A percentile compares a stretch with the other conserved stretches of the same genome.
Evolutionary conservation across 2,797 vertebrate species (phyloP).

Genomic region (Siniperca undulata): DNA sequence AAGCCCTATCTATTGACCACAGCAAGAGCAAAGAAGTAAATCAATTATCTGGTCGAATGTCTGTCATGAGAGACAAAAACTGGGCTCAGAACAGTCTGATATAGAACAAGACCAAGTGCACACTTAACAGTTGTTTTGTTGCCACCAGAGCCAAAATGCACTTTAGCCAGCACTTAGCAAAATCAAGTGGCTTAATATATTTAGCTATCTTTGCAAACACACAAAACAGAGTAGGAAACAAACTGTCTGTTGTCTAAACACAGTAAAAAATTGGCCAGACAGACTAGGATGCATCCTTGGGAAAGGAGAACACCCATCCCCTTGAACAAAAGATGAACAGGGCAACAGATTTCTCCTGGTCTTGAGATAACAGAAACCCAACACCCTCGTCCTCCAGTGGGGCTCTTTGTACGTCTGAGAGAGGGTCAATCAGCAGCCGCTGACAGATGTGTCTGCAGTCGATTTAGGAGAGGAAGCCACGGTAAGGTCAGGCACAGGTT

Average conservation of each 20-base stretch:
- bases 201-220: constrained; percentile 63
- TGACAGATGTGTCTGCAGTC: constrained; percentile 87
- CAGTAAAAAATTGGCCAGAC: constrained; percentile 75
- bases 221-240: constrained; percentile 67
- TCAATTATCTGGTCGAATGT: constrained; percentile 66
- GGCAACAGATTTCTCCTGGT: constrained; percentile 73
- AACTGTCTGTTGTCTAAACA: constrained; percentile 84
- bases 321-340: constrained; percentile 83
- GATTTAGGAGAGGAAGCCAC: constrained; percentile 81
- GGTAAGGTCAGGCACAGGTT: constrained; percentile 77
- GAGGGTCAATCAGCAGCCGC: constrained; percentile 83
- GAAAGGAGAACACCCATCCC: constrained; percentile 65
- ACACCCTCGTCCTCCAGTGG: constrained; percentile 83
- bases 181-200: constrained; percentile 82
- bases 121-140: constrained; percentile 52
- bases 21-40: constrained; percentile 60
- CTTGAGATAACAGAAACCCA: constrained; percentile 87
- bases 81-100: constrained; percentile 32
- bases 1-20: constrained; percentile 54
- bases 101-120: constrained; percentile 47
- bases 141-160: constrained; percentile 60
- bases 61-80: constrained; percentile 52
- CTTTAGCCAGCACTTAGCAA: constrained; percentile 76
- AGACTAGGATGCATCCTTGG: constrained; percentile 80
- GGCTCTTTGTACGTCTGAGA: constrained; percentile 85